Conservation (phyloP, 2,888 invertebrate genomes). For the Pollenia angustigena region DNA sequence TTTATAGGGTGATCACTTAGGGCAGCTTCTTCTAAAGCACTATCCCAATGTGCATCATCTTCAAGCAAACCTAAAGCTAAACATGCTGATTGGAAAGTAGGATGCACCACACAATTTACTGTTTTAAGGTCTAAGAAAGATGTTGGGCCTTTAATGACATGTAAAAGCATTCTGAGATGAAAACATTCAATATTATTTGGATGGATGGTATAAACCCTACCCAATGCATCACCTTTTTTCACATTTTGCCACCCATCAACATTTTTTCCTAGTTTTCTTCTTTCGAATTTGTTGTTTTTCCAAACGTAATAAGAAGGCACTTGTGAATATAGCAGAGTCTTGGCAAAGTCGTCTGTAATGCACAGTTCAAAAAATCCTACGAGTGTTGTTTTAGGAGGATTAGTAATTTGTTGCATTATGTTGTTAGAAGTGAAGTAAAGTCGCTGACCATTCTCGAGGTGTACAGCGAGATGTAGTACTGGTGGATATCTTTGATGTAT, state of each 20-base stretch:
- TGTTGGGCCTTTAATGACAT: conserved; percentile 45
- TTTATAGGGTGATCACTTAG: no score
- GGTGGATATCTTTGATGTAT: conserved; percentile 36
- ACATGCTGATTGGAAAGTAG: no score
- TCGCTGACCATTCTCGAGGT: background rate
- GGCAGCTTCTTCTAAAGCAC: no score
- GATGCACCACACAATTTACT: conserved; percentile 25
- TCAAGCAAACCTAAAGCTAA: no score
- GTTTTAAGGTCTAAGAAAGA: conserved; percentile 43
- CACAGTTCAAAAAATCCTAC: conserved; percentile 25
- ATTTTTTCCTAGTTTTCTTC: conserved; percentile 42
- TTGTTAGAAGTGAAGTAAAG: conserved; percentile 14
- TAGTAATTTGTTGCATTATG: background rate
- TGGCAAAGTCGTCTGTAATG: conserved; percentile 37
- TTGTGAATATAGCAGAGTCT: conserved; percentile 47
- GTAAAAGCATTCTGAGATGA: conserved; percentile 40
- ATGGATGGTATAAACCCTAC: conserved; percentile 56
- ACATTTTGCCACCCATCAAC: conserved; percentile 30
- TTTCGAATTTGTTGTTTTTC: conserved; percentile 24
- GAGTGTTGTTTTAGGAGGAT: conserved; percentile 31
- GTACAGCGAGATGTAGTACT: conserved; percentile 39
- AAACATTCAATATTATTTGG: conserved; percentile 50
- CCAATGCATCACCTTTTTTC: conserved; percentile 32
- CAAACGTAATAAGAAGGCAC: conserved; percentile 43
- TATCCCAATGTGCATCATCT: no score